These are phyloP conservation scores for Euphydryas editha DNA, from an alignment of 2,888 invertebrate genomes.

Conservation along the genomic window DNA sequence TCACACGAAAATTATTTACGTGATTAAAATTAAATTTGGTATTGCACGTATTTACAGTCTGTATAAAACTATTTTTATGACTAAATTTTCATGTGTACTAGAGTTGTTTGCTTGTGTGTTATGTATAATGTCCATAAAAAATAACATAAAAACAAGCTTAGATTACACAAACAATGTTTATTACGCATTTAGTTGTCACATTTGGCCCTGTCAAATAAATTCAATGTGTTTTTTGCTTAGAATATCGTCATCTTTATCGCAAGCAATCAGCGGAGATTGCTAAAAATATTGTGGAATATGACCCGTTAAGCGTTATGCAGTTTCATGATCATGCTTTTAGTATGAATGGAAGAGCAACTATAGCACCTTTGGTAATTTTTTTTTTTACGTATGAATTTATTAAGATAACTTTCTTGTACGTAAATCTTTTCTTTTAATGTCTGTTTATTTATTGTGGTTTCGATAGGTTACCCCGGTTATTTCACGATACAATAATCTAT, in stretches of 20 bases:
- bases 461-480: no score
- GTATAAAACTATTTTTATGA: no score
- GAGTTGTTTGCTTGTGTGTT: no score
- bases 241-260: constrained; percentile 56
- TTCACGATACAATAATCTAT: no score
- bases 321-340: constrained; percentile 69
- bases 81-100: no score
- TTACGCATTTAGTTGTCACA: background rate
- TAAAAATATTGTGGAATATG: constrained; percentile 60
- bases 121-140: background rate
- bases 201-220: constrained; percentile 28
- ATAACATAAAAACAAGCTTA: background rate
- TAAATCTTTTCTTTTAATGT: background rate
- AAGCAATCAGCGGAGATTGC: constrained; percentile 42
- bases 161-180: background rate
- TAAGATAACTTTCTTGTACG: background rate
- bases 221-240: constrained; percentile 45
- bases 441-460: no score
- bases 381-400: no score
- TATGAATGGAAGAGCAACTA: constrained; percentile 63
- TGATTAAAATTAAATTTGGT: no score
- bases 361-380: constrained; percentile 57
- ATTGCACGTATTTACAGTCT: no score
- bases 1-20: no score
- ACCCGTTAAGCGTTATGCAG: constrained; percentile 71